Conservation (phyloP, 2,888 invertebrate genomes). For the Nomada fucata region DNA sequence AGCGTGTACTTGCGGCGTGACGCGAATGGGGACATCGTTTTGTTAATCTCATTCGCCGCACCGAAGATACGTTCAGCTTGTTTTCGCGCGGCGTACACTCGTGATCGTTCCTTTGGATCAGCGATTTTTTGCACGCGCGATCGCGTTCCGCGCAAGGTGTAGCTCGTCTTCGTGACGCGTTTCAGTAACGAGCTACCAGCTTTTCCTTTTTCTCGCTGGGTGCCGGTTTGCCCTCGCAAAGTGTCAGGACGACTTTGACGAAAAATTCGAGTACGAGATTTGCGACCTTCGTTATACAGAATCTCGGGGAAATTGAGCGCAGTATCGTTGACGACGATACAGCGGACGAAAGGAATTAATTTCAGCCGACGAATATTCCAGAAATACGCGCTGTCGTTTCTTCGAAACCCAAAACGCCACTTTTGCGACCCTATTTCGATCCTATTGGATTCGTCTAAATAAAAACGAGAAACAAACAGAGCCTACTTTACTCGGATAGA, state of each 20-base stretch:
- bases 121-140: constrained; percentile 33
- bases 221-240: constrained; percentile 30
- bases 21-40: constrained; percentile 9
- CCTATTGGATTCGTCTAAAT: no score
- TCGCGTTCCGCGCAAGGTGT: constrained; percentile 25
- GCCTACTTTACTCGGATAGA: no score
- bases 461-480: no score
- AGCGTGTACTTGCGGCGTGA: constrained; percentile 20
- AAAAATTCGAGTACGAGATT: not conserved
- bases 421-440: no score
- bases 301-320: not conserved
- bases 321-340: no score
- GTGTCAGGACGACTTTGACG: no score
- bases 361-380: no score
- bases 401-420: no score
- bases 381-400: no score
- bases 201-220: not conserved
- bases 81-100: not conserved
- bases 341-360: no score
- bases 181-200: constrained; percentile 26
- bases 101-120: constrained; percentile 4
- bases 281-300: not conserved
- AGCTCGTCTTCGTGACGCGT: constrained; percentile 11
- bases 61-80: not conserved
- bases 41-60: constrained; percentile 19